phyloP scores from a whole-genome alignment of 2,888 invertebrate species.

The Slavum lentiscoides region DNA sequence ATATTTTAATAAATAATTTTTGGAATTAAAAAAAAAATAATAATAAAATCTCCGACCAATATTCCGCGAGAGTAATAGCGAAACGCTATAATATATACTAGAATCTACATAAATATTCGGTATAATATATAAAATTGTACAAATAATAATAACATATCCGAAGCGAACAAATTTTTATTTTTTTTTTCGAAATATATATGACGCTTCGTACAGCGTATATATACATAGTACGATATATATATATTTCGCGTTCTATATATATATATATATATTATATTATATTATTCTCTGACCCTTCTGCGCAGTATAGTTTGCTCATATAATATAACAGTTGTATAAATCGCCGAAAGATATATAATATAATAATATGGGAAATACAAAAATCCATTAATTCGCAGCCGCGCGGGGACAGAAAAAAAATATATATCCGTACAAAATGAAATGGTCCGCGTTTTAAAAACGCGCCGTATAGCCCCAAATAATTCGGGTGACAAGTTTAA shows the following conservation, averaged over 20 bases:
- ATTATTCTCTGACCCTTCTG: constrained; percentile 24
- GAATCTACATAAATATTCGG: too few species aligned
- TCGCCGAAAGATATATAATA: not conserved
- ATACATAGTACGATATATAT: too few species aligned
- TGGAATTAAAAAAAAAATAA: too few species aligned
- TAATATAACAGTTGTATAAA: constrained; percentile 4
- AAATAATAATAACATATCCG: too few species aligned
- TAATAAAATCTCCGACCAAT: too few species aligned
- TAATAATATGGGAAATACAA: constrained; percentile 30
- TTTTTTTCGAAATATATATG: not conserved
- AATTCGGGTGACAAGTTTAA: constrained; percentile 52
- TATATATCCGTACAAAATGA: constrained; percentile 13
- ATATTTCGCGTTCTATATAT: not conserved
- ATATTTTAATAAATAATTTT: too few species aligned
- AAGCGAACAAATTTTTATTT: not conserved
- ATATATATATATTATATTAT: not conserved
- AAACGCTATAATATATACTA: too few species aligned
- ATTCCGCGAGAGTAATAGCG: too few species aligned
- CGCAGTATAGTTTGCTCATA: not conserved
- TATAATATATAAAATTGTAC: too few species aligned
- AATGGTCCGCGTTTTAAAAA: constrained; percentile 43
- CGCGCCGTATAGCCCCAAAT: constrained; percentile 20
- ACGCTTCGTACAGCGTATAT: too few species aligned
- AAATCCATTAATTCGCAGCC: constrained; percentile 17
- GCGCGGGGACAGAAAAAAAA: constrained; percentile 14